A percentile compares a stretch with the other conserved stretches of the same genome.
Conservation (phyloP, 2,113 vertebrate species). For the Anolis carolinensis region DNA sequence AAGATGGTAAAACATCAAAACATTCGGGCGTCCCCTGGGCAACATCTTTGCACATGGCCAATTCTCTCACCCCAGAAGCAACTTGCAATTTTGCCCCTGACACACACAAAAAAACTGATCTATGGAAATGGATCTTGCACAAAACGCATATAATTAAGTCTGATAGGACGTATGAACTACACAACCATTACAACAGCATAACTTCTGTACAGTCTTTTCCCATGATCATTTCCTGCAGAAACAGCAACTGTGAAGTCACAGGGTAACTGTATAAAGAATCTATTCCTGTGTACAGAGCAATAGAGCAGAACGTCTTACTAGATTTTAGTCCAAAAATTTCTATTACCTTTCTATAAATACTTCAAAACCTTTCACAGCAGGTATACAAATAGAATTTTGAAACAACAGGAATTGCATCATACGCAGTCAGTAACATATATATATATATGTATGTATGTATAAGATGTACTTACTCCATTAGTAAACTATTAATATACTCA, state of each 20-base stretch:
- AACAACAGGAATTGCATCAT: neutral
- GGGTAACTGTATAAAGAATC: neutral
- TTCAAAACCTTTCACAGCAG: neutral
- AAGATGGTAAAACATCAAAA: too few species aligned
- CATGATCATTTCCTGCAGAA: neutral
- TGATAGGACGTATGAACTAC: neutral
- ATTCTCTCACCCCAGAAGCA: too few species aligned
- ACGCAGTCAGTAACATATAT: neutral
- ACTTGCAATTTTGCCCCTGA: too few species aligned
- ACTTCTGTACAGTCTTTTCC: neutral
- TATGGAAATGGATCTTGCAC: neutral
- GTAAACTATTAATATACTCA: conserved; percentile 96
- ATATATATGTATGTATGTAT: too few species aligned
- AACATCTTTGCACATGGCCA: too few species aligned
- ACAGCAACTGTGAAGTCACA: neutral
- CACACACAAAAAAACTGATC: too few species aligned
- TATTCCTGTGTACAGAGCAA: neutral
- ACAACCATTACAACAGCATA: neutral
- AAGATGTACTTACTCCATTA: conserved; percentile 93
- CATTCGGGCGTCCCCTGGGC: too few species aligned
- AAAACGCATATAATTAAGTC: neutral
- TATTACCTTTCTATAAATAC: neutral
- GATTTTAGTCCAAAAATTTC: neutral
- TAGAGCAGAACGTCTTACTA: neutral
- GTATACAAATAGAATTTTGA: neutral